These are phyloP conservation scores for Ammodytes marinus DNA, from an alignment of 2,113 vertebrate species.

Conservation along the genomic window DNA sequence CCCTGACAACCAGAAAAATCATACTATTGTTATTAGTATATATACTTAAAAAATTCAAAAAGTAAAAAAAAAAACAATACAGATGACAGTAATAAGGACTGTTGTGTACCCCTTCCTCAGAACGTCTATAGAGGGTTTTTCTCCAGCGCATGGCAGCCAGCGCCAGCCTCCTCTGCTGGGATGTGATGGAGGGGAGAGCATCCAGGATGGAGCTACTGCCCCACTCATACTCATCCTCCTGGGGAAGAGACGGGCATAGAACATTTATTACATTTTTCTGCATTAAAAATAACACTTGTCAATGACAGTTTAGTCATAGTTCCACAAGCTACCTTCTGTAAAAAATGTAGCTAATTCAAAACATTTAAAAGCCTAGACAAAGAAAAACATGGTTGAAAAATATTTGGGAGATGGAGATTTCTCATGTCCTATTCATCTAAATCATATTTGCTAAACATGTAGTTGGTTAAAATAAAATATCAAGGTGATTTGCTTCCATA, in stretches of 20 bases:
- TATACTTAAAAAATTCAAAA: neutral
- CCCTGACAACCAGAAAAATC: constrained; percentile 83
- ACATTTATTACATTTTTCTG: neutral
- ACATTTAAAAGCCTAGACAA: too few relatives aligned
- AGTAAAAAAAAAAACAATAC: neutral
- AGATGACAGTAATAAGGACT: neutral
- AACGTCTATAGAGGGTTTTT: constrained; percentile 87
- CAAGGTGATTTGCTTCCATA: too few relatives aligned
- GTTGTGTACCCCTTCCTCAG: constrained; percentile 76
- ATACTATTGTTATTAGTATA: neutral
- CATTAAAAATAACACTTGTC: neutral
- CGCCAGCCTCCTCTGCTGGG: constrained; percentile 92
- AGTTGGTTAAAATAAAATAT: too few relatives aligned
- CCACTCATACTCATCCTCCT: constrained; percentile 99
- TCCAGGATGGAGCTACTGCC: constrained; percentile 92
- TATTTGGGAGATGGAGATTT: too few relatives aligned
- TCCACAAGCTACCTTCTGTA: too few relatives aligned
- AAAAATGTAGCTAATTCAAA: too few relatives aligned
- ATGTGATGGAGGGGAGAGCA: constrained; percentile 88
- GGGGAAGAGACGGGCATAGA: constrained; percentile 31
- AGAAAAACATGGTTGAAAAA: too few relatives aligned
- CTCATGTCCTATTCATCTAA: too few relatives aligned
- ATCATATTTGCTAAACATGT: too few relatives aligned
- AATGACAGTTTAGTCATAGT: neutral
- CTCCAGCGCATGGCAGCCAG: constrained; percentile 96